These are phyloP conservation scores for Axis porcinus DNA, from an alignment of 2,113 vertebrate species.

Conservation along the genomic window DNA sequence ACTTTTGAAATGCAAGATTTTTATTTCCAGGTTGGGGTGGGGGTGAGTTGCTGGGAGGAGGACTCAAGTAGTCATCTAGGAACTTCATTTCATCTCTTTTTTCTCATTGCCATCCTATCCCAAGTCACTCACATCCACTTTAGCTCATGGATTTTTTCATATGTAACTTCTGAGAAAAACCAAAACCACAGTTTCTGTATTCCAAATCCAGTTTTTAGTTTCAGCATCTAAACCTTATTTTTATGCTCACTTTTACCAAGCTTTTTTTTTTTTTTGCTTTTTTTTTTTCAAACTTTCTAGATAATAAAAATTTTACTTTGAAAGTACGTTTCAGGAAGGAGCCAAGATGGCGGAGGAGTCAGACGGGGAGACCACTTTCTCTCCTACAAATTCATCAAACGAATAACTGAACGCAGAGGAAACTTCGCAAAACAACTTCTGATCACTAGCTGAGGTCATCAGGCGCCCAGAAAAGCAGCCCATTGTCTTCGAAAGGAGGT, in stretches of 20 bases:
- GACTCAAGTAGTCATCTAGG: not conserved
- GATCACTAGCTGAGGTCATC: too few species aligned
- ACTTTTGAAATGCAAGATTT: not conserved
- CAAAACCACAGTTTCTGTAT: not conserved
- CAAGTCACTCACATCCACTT: not conserved
- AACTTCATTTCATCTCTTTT: not conserved
- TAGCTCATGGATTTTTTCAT: not conserved
- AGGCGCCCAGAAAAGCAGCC: too few species aligned
- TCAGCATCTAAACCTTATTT: not conserved
- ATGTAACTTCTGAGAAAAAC: not conserved
- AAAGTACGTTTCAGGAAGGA: not conserved
- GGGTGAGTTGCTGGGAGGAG: not conserved
- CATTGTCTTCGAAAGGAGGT: too few species aligned
- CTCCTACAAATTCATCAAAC: too few species aligned
- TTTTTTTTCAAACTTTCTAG: not conserved
- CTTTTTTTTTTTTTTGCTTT: not conserved
- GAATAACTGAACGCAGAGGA: too few species aligned
- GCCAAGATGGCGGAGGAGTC: too few species aligned
- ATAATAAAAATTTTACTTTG: not conserved
- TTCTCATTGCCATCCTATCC: not conserved
- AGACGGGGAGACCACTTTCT: too few species aligned
- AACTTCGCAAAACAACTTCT: too few species aligned
- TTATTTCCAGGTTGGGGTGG: not conserved
- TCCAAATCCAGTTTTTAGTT: not conserved
- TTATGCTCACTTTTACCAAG: not conserved